Evolutionary conservation across 2,113 vertebrate genomes (phyloP).

Genomic region (Neodontobutis hainanensis): DNA sequence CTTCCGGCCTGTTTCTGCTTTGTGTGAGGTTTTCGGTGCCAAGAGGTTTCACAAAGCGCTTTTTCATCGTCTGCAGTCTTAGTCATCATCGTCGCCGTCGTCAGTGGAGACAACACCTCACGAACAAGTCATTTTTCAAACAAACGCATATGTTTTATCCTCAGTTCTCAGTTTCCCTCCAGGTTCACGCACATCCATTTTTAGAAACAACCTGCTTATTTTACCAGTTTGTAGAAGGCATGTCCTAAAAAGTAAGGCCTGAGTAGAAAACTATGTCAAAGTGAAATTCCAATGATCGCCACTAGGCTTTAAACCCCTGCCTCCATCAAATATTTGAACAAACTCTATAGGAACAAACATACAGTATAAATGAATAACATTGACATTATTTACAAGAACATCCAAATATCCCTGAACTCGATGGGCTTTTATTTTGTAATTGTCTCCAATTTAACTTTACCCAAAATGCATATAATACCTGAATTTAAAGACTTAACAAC

Average conservation of each 20-base stretch:
- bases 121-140: slow-evolving; percentile 41
- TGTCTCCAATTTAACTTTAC: too few species aligned
- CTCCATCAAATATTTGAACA: too few species aligned
- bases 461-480: too few species aligned
- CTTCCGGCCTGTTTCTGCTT: slow-evolving; percentile 36
- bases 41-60: slow-evolving; percentile 31
- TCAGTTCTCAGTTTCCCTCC: slow-evolving; percentile 34
- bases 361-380: too few species aligned
- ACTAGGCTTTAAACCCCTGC: neutral
- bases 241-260: neutral
- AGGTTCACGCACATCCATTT: neutral
- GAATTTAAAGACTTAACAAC: too few species aligned
- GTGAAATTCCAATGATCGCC: neutral
- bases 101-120: slow-evolving; percentile 9
- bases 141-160: slow-evolving; percentile 25
- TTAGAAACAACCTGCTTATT: neutral
- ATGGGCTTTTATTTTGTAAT: too few species aligned
- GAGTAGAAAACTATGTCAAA: neutral
- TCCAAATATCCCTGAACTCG: too few species aligned
- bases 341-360: too few species aligned
- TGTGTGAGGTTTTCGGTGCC: slow-evolving; percentile 23
- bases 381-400: too few species aligned
- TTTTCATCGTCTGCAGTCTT: slow-evolving; percentile 32
- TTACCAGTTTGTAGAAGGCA: neutral
- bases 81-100: slow-evolving; percentile 27